Percentiles rank a stretch among this genome's conserved stretches.
Evolutionary conservation across 2,113 vertebrate genomes (phyloP).

Genomic region (Spea bombifrons): DNA sequence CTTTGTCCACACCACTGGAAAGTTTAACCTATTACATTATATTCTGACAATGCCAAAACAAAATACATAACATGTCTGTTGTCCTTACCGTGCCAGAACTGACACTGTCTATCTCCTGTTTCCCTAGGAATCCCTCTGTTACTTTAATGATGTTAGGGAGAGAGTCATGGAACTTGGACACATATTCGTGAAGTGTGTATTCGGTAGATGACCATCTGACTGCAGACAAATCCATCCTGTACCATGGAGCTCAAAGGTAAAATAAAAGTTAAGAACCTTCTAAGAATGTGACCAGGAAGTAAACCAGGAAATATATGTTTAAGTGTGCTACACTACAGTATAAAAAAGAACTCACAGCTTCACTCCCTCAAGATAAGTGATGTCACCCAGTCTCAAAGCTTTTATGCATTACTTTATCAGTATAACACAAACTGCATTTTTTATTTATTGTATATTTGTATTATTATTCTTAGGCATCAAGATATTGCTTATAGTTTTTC

Average conservation of each 20-base stretch:
- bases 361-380: too few relatives aligned
- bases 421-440: too few relatives aligned
- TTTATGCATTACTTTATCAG: too few relatives aligned
- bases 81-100: conserved; percentile 37
- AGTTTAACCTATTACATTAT: too few relatives aligned
- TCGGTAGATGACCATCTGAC: background rate
- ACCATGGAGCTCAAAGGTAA: background rate
- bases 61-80: background rate
- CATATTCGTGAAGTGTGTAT: conserved; percentile 32
- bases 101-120: conserved; percentile 40
- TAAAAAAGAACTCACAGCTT: too few relatives aligned
- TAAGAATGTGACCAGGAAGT: conserved; percentile 30
- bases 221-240: conserved; percentile 12
- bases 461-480: too few relatives aligned
- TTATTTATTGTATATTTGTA: too few relatives aligned
- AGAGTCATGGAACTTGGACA: background rate
- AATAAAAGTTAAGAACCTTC: background rate
- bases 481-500: too few relatives aligned
- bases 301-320: background rate
- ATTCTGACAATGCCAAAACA: too few relatives aligned
- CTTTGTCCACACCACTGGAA: too few relatives aligned
- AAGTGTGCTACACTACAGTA: too few relatives aligned
- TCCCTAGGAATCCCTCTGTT: conserved; percentile 43
- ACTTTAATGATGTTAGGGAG: conserved; percentile 42
- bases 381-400: too few relatives aligned